A percentile compares a stretch with the other conserved stretches of the same genome.
phyloP scores from a whole-genome alignment of 2,888 invertebrate species.

The Drosophila falleni region DNA sequence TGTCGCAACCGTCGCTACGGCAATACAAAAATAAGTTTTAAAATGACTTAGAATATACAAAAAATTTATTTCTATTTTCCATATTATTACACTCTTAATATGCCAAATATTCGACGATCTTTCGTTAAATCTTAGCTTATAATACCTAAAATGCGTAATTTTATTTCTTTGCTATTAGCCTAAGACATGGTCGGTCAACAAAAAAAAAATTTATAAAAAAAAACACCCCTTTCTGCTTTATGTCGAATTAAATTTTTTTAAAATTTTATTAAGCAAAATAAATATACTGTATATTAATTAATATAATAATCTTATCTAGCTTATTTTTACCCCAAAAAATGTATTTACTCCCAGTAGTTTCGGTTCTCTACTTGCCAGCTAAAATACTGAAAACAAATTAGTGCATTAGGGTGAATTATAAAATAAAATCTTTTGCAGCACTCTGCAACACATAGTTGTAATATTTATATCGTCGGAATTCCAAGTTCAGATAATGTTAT shows the following conservation, averaged over 20 bases:
- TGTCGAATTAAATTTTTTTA: too few relatives aligned
- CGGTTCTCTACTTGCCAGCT: too few relatives aligned
- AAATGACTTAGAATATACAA: neutral
- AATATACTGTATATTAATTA: too few relatives aligned
- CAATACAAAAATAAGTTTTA: neutral
- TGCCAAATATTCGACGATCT: neutral
- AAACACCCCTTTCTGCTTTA: too few relatives aligned
- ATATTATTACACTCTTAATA: neutral
- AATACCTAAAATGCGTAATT: neutral
- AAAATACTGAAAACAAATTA: too few relatives aligned
- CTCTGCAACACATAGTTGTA: neutral
- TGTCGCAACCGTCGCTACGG: conserved; percentile 37
- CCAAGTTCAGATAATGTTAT: neutral
- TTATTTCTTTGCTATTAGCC: neutral
- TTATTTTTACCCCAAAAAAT: too few relatives aligned
- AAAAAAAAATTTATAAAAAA: too few relatives aligned
- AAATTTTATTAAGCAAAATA: too few relatives aligned
- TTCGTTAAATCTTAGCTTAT: neutral
- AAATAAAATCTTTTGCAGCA: neutral
- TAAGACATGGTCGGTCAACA: too few relatives aligned
- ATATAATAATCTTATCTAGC: too few relatives aligned
- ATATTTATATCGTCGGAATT: neutral
- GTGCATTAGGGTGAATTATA: too few relatives aligned
- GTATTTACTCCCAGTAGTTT: too few relatives aligned
- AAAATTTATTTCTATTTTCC: neutral